Evolutionary conservation across 2,888 invertebrate genomes (phyloP).

Genomic region (Temnothorax rugatulus): DNA sequence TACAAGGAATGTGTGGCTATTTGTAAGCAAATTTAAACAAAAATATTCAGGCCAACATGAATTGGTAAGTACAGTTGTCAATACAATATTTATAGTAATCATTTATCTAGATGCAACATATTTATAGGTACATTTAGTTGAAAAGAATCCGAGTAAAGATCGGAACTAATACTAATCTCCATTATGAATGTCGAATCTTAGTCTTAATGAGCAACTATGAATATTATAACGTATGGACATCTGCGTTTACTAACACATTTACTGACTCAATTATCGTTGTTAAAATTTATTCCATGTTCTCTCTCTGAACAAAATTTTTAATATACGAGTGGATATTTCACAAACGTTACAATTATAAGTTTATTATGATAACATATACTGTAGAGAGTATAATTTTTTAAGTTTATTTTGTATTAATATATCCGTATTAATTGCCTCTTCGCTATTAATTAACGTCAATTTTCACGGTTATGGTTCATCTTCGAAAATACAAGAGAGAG

Average conservation of each 20-base stretch:
- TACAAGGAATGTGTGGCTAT: background rate
- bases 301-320: background rate
- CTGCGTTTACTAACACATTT: background rate
- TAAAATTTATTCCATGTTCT: slow-evolving; percentile 14
- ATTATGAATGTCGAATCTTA: background rate
- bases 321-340: background rate
- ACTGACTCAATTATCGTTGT: background rate
- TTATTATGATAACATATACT: background rate
- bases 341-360: background rate
- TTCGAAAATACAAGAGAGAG: background rate
- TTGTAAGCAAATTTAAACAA: background rate
- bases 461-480: background rate
- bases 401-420: background rate
- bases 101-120: background rate
- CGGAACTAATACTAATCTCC: background rate
- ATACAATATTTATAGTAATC: background rate
- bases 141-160: background rate
- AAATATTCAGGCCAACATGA: background rate
- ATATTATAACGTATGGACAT: background rate
- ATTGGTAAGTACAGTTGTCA: background rate
- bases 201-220: background rate
- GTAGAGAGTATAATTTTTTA: background rate
- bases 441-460: slow-evolving; percentile 1
- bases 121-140: background rate
- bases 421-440: background rate